These are phyloP conservation scores for Unio delphinus DNA, from an alignment of 2,888 invertebrate genomes.

Conservation along the genomic window DNA sequence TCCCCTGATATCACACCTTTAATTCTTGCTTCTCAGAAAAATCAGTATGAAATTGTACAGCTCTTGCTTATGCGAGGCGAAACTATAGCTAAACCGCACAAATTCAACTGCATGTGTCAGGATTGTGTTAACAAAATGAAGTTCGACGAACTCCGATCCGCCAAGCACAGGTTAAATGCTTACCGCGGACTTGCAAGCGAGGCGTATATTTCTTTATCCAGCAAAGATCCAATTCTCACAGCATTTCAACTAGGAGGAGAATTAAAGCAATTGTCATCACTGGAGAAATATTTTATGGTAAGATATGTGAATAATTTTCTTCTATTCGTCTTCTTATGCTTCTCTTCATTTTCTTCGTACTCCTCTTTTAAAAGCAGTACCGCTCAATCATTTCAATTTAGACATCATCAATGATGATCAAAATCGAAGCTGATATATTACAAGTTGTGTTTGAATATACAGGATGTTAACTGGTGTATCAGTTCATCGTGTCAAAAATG, in stretches of 20 bases:
- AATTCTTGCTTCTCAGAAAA: conserved; percentile 66
- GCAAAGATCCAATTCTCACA: conserved; percentile 68
- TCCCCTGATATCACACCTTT: conserved; percentile 68
- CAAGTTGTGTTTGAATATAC: too few species aligned
- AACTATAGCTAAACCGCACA: conserved; percentile 66
- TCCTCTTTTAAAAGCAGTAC: too few species aligned
- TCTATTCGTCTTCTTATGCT: neutral
- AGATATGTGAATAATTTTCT: conserved; percentile 4
- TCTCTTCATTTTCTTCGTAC: too few species aligned
- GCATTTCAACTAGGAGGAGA: conserved; percentile 66
- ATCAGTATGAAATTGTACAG: conserved; percentile 68
- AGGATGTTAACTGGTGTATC: too few species aligned
- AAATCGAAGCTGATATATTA: too few species aligned
- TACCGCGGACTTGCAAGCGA: conserved; percentile 68
- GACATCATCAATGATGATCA: too few species aligned
- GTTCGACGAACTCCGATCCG: conserved; percentile 68
- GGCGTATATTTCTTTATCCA: conserved; percentile 67
- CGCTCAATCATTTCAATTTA: too few species aligned
- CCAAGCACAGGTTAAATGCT: conserved; percentile 67
- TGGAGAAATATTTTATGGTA: conserved; percentile 70
- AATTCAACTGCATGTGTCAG: conserved; percentile 63
- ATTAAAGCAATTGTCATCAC: conserved; percentile 56
- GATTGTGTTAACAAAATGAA: conserved; percentile 63
- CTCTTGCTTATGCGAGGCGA: conserved; percentile 64
- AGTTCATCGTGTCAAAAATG: too few species aligned